phyloP scores from a whole-genome alignment of 2,797 vertebrate genomes.

The Gobio occitaniae region DNA sequence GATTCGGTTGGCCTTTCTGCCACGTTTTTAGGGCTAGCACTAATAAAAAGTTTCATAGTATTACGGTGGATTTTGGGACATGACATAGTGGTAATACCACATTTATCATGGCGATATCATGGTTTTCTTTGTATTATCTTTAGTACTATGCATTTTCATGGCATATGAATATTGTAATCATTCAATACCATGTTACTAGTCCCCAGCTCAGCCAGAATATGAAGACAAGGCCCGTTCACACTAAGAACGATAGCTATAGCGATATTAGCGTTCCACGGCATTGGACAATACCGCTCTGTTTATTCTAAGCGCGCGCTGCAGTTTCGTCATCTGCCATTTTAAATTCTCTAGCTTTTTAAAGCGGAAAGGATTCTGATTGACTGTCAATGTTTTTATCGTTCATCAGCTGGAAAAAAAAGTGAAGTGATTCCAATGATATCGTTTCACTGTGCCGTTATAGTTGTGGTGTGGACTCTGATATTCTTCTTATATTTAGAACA shows the following conservation, averaged over 20 bases:
- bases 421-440: too few species aligned
- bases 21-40: conserved; percentile 7
- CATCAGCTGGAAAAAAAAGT: background rate
- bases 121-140: background rate
- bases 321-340: background rate
- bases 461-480: too few species aligned
- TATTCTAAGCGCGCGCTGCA: background rate
- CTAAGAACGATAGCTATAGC: background rate
- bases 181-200: background rate
- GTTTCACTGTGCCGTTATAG: too few species aligned
- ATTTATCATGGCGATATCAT: background rate
- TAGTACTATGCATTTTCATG: background rate
- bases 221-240: background rate
- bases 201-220: background rate
- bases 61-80: background rate
- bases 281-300: background rate
- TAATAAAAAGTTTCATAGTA: background rate
- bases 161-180: background rate
- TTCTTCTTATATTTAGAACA: too few species aligned
- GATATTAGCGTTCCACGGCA: background rate
- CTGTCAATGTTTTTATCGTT: background rate
- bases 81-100: background rate
- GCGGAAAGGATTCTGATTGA: background rate
- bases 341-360: background rate
- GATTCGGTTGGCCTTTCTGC: background rate